Evolutionary conservation across 2,888 invertebrate species (phyloP).

Genomic region (Venusia cambrica): DNA sequence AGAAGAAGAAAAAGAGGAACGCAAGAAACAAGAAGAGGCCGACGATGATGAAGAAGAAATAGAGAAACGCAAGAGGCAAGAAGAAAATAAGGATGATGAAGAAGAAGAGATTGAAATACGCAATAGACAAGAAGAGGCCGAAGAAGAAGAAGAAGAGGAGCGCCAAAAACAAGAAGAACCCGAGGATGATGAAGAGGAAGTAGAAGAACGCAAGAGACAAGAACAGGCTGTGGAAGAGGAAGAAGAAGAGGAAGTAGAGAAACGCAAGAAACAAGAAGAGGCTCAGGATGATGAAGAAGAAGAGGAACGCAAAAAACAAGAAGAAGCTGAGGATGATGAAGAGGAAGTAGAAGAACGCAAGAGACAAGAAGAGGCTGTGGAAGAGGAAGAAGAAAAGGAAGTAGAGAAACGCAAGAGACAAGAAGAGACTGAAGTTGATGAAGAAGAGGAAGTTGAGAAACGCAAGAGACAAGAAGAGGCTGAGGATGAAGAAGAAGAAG

Average conservation of each 20-base stretch:
- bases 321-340: constrained; percentile 6
- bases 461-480: constrained; percentile 10
- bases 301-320: constrained; percentile 4
- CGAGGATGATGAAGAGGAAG: constrained; percentile 17
- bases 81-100: constrained; percentile 18
- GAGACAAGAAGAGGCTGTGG: constrained; percentile 14
- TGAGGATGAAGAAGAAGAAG: constrained; percentile 17
- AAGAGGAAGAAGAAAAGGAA: constrained; percentile 11
- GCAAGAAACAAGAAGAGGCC: constrained; percentile 13
- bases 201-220: constrained; percentile 16
- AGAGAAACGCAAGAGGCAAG: constrained; percentile 6
- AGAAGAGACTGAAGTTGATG: constrained; percentile 15
- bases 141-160: constrained; percentile 5
- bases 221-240: too few relatives aligned
- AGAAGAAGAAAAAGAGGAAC: constrained; percentile 8
- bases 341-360: constrained; percentile 13
- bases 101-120: constrained; percentile 14
- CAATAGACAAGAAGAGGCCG: constrained; percentile 20
- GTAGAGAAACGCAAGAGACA: constrained; percentile 2
- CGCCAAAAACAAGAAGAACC: constrained; percentile 12
- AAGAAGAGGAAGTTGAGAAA: constrained; percentile 1
- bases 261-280: constrained; percentile 13
- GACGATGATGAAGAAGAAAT: constrained; percentile 10
- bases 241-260: constrained; percentile 14
- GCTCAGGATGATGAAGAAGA: constrained; percentile 5